Evolutionary conservation across 1,140 invertebrate genomes (phyloP), one percentile per base, ranked within the genome.

Genomic region (Nebria ingens): DNA sequence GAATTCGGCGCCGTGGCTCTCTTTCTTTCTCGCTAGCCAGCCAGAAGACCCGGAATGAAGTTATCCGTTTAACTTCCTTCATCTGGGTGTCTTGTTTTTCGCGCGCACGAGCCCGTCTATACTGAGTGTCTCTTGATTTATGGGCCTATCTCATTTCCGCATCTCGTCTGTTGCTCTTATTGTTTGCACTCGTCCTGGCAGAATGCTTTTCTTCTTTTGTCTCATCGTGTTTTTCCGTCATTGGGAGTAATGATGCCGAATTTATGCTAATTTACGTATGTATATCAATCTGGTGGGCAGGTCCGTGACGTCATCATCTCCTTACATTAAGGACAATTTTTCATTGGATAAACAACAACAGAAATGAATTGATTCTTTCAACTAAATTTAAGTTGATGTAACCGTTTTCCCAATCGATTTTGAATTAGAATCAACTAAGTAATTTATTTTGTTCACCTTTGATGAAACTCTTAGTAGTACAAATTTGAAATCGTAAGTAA

Each of bases 41-140:
- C 25, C 25, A 9, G 6, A 34, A 6, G 25, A n/a, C n/a, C n/a
- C n/a, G 25, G n/a, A n/a, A 57, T 57, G 51, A 50, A 57, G 42
- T 52, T 57, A 57, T 57, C 51, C 56, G 29, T 57, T 57, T 57
- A 57, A 50, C 52, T 57, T 57, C 56, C 56, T 56, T 21, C 17
- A 21, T 3, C 20, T 19, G 50, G 21, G 55, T 17, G n/a, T n/a
- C n/a, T 34, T 20, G 56, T 57, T 57, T 53, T 53, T 57, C 51
- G 22, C n/a, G 25, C 34, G 51, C 56, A 23, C 56, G 25, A 57
- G 15, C 51, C 20, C 45, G 23, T n/a, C n/a, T n/a, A n/a, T n/a
- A n/a, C n/a, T 9, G 25, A 34, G n/a, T 34, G 25, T 34, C 38
- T 23, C 20, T 57, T 57, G 56, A 57, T 57, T 53, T 57, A 57